A percentile compares a stretch with the other conserved stretches of the same genome.
These are phyloP conservation scores for Drosophila mettleri DNA, from an alignment of 2,888 invertebrate genomes.

Conservation along the genomic window DNA sequence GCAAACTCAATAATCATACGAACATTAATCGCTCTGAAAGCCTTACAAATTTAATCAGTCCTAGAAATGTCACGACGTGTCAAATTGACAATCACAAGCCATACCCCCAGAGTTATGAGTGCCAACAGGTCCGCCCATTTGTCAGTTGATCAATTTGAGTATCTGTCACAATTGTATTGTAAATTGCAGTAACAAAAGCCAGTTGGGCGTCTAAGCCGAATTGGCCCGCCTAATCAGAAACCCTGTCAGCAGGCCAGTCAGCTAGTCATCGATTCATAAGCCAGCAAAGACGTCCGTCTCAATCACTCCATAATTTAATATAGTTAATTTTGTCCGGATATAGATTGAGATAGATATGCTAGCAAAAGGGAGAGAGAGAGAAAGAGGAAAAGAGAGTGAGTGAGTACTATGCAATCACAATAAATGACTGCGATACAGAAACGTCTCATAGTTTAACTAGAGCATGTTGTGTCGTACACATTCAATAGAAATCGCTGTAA, in stretches of 20 bases:
- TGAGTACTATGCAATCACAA: conserved; percentile 28
- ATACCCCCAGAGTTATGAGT: conserved; percentile 35
- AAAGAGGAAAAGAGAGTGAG: not conserved
- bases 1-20: too few species aligned
- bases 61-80: conserved; percentile 14
- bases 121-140: conserved; percentile 22
- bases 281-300: conserved; percentile 49
- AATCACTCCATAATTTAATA: conserved; percentile 67
- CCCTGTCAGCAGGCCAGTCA: conserved; percentile 6
- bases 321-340: conserved; percentile 18
- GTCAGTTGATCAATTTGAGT: conserved; percentile 25
- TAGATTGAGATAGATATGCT: not conserved
- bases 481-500: conserved; percentile 7
- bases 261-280: conserved; percentile 51
- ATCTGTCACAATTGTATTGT: conserved; percentile 11
- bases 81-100: conserved; percentile 22
- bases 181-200: conserved; percentile 37
- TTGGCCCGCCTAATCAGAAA: conserved; percentile 27
- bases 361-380: not conserved
- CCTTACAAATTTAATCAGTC: conserved; percentile 17
- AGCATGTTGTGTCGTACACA: not conserved
- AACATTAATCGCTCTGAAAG: too few species aligned
- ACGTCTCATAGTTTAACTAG: conserved; percentile 43
- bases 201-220: conserved; percentile 19
- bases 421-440: conserved; percentile 41